A percentile compares a stretch with the other conserved stretches of the same genome.
Conservation (phyloP, 53 echinoderm and acorn worm genomes). For the Astropecten irregularis region DNA sequence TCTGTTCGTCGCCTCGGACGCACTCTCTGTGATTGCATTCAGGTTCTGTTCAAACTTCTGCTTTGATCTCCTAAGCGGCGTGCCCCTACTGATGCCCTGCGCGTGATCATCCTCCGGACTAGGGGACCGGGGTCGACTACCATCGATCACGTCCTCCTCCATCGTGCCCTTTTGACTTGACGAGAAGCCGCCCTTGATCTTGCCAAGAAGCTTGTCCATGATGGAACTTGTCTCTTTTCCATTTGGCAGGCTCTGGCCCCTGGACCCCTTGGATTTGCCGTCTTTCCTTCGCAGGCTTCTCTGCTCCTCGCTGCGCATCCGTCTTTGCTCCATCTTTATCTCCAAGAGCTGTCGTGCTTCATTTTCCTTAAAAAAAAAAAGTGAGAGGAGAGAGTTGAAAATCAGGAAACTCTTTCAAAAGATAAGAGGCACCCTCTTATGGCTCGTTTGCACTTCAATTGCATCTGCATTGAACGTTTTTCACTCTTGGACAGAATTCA, state of each 20-base stretch:
- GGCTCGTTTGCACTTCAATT: too few species aligned
- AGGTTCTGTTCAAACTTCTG: conserved; percentile 78
- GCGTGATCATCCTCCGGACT: conserved; percentile 36
- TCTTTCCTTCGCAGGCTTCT: conserved; percentile 62
- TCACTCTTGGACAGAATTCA: too few species aligned
- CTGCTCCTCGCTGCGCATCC: conserved; percentile 79
- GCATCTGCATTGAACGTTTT: too few species aligned
- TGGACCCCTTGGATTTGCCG: not conserved
- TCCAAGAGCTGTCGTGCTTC: conserved; percentile 80
- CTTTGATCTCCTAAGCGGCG: conserved; percentile 65
- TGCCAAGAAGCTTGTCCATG: conserved; percentile 75
- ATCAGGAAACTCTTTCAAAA: too few species aligned
- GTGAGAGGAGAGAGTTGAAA: too few species aligned
- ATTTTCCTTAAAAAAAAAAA: conserved; percentile 74
- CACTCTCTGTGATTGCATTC: conserved; percentile 75
- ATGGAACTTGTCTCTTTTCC: conserved; percentile 66
- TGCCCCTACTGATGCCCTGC: conserved; percentile 25
- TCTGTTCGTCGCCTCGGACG: conserved; percentile 8
- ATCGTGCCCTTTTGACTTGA: conserved; percentile 14
- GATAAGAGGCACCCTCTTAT: too few species aligned
- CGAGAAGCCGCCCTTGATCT: conserved; percentile 72
- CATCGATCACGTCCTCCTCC: conserved; percentile 57
- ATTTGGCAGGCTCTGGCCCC: conserved; percentile 53
- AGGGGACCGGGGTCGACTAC: conserved; percentile 64
- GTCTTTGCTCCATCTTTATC: conserved; percentile 73